phyloP scores from a whole-genome alignment of 2,113 vertebrate genomes.

The Indri indri region DNA sequence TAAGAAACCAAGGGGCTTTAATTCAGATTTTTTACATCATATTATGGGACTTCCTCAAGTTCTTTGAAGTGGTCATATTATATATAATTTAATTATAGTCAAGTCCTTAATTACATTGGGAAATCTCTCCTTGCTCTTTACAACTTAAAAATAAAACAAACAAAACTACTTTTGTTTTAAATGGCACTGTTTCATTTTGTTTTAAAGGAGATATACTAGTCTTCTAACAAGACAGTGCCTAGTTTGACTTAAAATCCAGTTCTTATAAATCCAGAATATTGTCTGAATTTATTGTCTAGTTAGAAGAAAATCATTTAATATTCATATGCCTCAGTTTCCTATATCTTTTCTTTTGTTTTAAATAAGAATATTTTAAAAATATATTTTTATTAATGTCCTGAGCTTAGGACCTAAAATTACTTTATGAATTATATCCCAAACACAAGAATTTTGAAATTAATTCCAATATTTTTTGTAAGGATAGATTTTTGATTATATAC shows the following conservation, averaged over 20 bases:
- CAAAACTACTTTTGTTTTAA: not conserved
- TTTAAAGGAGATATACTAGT: not conserved
- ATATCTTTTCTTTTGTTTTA: not conserved
- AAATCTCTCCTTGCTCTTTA: not conserved
- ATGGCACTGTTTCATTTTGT: not conserved
- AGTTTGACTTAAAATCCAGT: not conserved
- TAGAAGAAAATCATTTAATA: not conserved
- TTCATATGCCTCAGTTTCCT: not conserved
- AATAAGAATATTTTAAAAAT: not conserved
- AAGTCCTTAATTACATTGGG: not conserved
- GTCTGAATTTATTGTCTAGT: not conserved
- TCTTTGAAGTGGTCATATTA: not conserved
- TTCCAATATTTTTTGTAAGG: not conserved
- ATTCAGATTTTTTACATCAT: not conserved
- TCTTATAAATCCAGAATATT: not conserved
- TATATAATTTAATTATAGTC: not conserved
- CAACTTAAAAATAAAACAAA: not conserved
- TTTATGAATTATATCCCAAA: not conserved
- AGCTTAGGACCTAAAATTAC: not conserved
- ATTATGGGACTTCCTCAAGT: not conserved
- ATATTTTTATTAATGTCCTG: not conserved
- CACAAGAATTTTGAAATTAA: not conserved
- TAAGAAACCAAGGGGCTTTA: not conserved
- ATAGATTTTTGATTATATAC: not conserved
- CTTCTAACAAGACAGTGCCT: not conserved